Evolutionary conservation across 2,888 invertebrate genomes (phyloP).

Genomic region (Mythimna vitellina): DNA sequence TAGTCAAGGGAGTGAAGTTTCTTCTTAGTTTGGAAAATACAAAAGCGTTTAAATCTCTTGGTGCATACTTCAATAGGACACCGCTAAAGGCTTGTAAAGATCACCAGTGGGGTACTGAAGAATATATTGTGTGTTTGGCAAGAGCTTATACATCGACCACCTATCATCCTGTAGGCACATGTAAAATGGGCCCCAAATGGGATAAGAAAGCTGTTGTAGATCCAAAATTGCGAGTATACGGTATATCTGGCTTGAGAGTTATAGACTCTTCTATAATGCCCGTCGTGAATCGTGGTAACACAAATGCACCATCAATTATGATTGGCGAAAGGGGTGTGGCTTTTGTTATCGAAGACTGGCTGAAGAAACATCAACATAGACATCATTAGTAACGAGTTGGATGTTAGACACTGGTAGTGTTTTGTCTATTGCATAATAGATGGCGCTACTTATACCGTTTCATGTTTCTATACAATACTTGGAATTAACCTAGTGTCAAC

Average conservation of each 20-base stretch:
- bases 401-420: neutral
- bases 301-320: conserved; percentile 95
- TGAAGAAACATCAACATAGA: conserved; percentile 27
- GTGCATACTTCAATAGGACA: conserved; percentile 88
- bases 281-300: conserved; percentile 93
- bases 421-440: conserved; percentile 42
- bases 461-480: conserved; percentile 10
- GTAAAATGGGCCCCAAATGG: conserved; percentile 89
- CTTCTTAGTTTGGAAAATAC: conserved; percentile 90
- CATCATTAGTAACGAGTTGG: neutral
- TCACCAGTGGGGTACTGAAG: conserved; percentile 90
- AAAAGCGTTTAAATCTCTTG: conserved; percentile 88
- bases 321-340: conserved; percentile 91
- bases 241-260: conserved; percentile 91
- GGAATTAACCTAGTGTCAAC: conserved; percentile 19
- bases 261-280: conserved; percentile 96
- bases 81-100: conserved; percentile 90
- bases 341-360: conserved; percentile 76
- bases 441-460: conserved; percentile 26
- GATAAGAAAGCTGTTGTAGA: conserved; percentile 92
- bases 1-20: conserved; percentile 91
- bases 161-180: conserved; percentile 84
- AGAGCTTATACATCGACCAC: conserved; percentile 89
- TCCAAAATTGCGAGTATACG: conserved; percentile 92
- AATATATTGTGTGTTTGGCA: conserved; percentile 92